Conservation (phyloP, 2,888 invertebrate species). For the Trichacis sp. region DNA sequence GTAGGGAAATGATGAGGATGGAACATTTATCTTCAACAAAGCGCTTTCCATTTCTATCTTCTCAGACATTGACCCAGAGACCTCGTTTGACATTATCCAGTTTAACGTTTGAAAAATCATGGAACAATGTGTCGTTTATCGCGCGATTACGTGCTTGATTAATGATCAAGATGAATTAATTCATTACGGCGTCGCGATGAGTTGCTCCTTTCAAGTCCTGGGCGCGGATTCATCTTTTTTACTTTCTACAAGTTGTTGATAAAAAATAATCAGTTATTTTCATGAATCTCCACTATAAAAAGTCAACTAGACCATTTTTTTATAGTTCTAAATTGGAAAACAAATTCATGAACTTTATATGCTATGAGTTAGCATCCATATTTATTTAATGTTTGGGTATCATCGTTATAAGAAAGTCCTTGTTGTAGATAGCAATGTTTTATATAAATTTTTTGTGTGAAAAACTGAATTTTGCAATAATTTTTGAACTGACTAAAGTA, state of each 20-base stretch:
- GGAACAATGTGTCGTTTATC: constrained; percentile 37
- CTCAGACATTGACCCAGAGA: constrained; percentile 40
- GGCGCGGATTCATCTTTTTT: background rate
- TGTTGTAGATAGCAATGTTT: too few species aligned
- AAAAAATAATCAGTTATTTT: background rate
- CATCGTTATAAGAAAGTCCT: too few species aligned
- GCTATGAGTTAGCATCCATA: too few species aligned
- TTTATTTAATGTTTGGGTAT: too few species aligned
- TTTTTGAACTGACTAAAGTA: too few species aligned
- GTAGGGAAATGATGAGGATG: constrained; percentile 10
- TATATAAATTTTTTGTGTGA: too few species aligned
- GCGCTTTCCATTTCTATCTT: constrained; percentile 41
- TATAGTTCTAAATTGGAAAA: too few species aligned
- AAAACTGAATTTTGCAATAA: too few species aligned
- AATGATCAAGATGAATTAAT: constrained; percentile 29
- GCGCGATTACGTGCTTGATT: constrained; percentile 28
- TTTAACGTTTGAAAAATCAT: constrained; percentile 15
- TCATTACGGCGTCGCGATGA: constrained; percentile 11
- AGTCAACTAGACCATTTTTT: too few species aligned
- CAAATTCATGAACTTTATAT: too few species aligned
- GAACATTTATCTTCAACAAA: constrained; percentile 34
- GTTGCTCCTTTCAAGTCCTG: background rate
- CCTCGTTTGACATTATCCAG: constrained; percentile 35
- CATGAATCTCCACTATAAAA: too few species aligned
- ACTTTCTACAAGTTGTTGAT: too few species aligned